Base-by-base conservation (phyloP, 2,888 invertebrate species). In the Gnatocerus cornutus region DNA sequence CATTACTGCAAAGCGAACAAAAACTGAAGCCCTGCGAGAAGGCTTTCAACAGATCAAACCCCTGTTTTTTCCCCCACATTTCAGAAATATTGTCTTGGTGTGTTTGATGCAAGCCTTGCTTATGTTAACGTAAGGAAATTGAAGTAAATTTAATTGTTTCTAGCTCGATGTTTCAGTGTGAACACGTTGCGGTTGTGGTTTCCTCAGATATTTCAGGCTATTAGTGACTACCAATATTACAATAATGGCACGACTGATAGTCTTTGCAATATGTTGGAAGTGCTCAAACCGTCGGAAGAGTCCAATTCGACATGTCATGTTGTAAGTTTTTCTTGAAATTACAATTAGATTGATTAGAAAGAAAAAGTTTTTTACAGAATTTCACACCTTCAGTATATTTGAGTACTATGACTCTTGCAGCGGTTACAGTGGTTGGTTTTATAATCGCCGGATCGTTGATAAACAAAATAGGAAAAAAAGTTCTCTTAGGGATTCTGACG, bases 151-250 rank as follows among this genome's bases (percentile, higher is more conserved):
- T 12, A 10, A 10, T 13, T 13, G 5, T 12, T 37, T 8, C 8
- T n/a, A 5, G 6, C 8, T 37, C 7, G n/a, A 8, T 37, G 8
- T 73, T 79, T 53, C 62, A 84, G 84, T 53, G 58, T 92, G 72
- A 95, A 95, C 79, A 94, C 94, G 0, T 86, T 96, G 43, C 91
- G 94, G 12, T 87, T 95, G 27, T 96, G 95, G 96, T 89, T 94
- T 73, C 95, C 95, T 0, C 94, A 95, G 80, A 86, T 96, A 10
- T 94, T 95, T 73, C 90, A 92, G 55, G 91, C 92, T 82, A 90
- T 92, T 48, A 80, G 78, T 59, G 82, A 83, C 66, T 84, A 82
- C 69, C 76, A 79, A 61, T 48, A 72, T 8, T 37, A 55, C 27
- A 14, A 68, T 55, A 55, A 61, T 6, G 55, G 33, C 0, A 30